phyloP scores from a whole-genome alignment of 2,888 invertebrate genomes.

The Thera obeliscata region DNA sequence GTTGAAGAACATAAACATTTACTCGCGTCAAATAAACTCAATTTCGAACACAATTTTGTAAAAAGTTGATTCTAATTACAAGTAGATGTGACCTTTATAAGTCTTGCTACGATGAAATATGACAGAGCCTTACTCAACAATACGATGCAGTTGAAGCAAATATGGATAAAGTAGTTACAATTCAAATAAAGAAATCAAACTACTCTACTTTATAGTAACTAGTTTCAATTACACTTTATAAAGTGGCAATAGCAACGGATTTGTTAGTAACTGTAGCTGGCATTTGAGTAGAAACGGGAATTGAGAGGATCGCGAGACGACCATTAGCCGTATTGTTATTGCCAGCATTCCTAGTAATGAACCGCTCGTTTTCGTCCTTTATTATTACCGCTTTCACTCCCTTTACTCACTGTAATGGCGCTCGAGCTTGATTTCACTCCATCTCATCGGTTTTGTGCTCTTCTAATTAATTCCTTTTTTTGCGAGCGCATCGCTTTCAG shows the following conservation, averaged over 20 bases:
- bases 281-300: slow-evolving; percentile 70
- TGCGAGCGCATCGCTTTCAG: slow-evolving; percentile 48
- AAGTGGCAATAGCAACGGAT: slow-evolving; percentile 49
- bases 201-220: slow-evolving; percentile 45
- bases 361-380: slow-evolving; percentile 80
- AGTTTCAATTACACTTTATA: slow-evolving; percentile 36
- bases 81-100: background rate
- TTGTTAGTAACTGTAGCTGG: slow-evolving; percentile 61
- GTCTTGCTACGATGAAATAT: slow-evolving; percentile 2
- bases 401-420: slow-evolving; percentile 70
- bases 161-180: slow-evolving; percentile 51
- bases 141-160: slow-evolving; percentile 43
- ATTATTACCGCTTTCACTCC: slow-evolving; percentile 74
- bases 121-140: slow-evolving; percentile 54
- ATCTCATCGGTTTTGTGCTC: slow-evolving; percentile 65
- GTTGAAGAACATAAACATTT: too few relatives aligned
- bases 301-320: slow-evolving; percentile 71
- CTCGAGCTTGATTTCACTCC: slow-evolving; percentile 71
- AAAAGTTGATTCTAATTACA: background rate
- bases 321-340: slow-evolving; percentile 83
- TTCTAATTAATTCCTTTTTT: slow-evolving; percentile 71
- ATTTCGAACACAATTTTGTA: too few relatives aligned
- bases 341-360: slow-evolving; percentile 79
- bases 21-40: background rate
- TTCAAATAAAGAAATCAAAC: slow-evolving; percentile 41